Evolutionary conservation across 2,797 vertebrate species (phyloP), one percentile per base, ranked within the genome.

Genomic region (Trichosurus vulpecula): DNA sequence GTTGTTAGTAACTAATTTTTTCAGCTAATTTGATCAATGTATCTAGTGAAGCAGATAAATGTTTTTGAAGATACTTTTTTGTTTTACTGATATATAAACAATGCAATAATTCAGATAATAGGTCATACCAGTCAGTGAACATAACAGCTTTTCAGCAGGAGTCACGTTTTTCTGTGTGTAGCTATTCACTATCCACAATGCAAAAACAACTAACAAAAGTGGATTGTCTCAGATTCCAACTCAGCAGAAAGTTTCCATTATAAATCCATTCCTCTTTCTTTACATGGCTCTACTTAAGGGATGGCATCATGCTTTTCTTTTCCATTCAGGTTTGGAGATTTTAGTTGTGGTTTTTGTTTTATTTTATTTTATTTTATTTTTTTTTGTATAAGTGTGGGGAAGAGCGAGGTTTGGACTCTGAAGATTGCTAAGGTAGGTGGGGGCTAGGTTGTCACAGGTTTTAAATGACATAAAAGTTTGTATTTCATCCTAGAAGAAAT

Each of bases 211-310:
- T 87, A 87, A 87, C 41, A 87, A 87, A 87, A 87, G 74, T 87
- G 74, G 22, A 87, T 87, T 87, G 74, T 87, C 3, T 87, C 41
- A 87, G 41, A 87, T 87, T 87, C 87, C 41, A 87, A 87, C 74
- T 87, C 41, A 87, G 74, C 74, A 87, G 74, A 87, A 87, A 87
- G 74, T 87, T 87, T 87, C 74, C 74, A 87, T 87, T 87, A 87
- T 87, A 51, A 87, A 87, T 87, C 41, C 41, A 51, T 87, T 27
- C 22, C 41, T 47, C 74, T 87, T 87, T 87, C 41, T 87, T 87
- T 87, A 87, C 22, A 47, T 87, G 74, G 41, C 51, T 87, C 41
- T 51, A 51, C 22, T 87, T 87, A 87, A 47, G 41, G 41, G 3
- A 87, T 12, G 19, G 74, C 41, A 87, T 29, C 41, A 87, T 51